Evolutionary conservation across 2,797 vertebrate species (phyloP).

Genomic region (Acrossocheilus wenchowensis): DNA sequence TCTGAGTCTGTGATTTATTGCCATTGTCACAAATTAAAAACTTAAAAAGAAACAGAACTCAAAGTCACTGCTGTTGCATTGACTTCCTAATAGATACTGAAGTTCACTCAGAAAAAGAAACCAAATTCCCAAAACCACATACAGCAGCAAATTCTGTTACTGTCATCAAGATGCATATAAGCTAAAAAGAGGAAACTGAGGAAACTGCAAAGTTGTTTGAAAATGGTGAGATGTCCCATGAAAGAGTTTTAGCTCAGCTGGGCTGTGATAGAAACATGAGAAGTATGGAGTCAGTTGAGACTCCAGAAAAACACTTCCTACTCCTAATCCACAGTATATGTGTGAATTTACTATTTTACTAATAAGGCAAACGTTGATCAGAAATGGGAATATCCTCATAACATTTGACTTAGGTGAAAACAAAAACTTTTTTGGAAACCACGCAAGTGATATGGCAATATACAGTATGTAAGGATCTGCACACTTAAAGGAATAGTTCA

Average conservation of each 20-base stretch:
- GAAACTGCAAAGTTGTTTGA: neutral
- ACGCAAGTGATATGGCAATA: too few relatives aligned
- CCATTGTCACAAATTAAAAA: neutral
- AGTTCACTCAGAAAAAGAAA: neutral
- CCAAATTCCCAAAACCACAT: neutral
- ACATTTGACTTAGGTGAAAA: too few relatives aligned
- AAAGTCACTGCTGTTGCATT: neutral
- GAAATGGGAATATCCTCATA: too few relatives aligned
- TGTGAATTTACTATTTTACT: neutral
- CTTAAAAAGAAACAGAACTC: neutral
- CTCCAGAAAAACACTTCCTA: neutral
- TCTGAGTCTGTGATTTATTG: neutral
- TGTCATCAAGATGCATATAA: neutral
- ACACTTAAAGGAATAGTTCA: too few relatives aligned
- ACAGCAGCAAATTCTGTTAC: neutral
- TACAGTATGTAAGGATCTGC: too few relatives aligned
- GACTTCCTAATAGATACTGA: neutral
- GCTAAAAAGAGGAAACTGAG: neutral
- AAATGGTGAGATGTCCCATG: neutral
- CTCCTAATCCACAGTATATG: neutral
- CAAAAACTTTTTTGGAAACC: too few relatives aligned
- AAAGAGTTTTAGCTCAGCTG: neutral
- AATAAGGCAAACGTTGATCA: neutral
- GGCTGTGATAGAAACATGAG: neutral
- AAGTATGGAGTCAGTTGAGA: neutral